A percentile compares a stretch with the other conserved stretches of the same genome.
phyloP scores from a whole-genome alignment of 2,113 vertebrate species.

The Siniperca chuatsi region DNA sequence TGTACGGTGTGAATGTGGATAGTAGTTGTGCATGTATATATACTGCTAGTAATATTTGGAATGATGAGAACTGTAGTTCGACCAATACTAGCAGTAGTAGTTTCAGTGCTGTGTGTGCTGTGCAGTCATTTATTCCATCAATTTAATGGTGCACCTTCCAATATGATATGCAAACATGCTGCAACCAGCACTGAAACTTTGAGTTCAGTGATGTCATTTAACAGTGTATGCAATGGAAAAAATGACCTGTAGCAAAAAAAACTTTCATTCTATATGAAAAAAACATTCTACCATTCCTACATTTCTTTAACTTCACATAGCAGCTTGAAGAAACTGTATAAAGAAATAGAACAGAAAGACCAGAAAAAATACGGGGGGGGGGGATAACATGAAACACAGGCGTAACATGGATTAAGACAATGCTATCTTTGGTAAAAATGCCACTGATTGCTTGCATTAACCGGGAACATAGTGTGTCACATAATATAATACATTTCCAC shows the following conservation, averaged over 20 bases:
- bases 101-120: neutral
- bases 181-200: neutral
- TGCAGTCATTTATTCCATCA: neutral
- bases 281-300: neutral
- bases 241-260: neutral
- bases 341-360: neutral
- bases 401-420: neutral
- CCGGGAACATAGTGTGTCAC: neutral
- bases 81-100: neutral
- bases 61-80: neutral
- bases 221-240: neutral
- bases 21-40: neutral
- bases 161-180: neutral
- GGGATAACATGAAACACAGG: neutral
- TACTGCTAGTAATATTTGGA: neutral
- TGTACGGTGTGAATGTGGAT: neutral
- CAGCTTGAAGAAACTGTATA: too few relatives aligned
- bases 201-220: neutral
- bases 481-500: neutral
- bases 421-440: neutral
- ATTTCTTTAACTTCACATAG: neutral
- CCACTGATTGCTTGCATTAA: conserved; percentile 3
- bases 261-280: neutral
- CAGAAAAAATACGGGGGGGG: too few relatives aligned
- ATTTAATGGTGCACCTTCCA: neutral